Evolutionary conservation across 2,888 invertebrate species (phyloP).

Genomic region (Drosophila kuntzei): DNA sequence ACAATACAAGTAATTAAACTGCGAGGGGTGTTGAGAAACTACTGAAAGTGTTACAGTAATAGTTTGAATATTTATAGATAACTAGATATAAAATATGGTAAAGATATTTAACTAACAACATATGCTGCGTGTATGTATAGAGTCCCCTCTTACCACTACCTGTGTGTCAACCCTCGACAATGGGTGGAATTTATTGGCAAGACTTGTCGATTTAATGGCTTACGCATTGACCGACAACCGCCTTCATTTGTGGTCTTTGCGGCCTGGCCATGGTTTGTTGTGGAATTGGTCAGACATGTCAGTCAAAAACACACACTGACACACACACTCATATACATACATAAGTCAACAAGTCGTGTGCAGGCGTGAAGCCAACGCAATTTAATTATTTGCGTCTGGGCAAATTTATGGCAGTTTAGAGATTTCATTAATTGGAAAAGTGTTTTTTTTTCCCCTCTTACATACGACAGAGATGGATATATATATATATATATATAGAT

Average conservation of each 20-base stretch:
- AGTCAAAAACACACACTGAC: conserved; percentile 34
- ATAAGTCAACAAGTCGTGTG: conserved; percentile 70
- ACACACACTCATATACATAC: conserved; percentile 17
- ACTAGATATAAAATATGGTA: too few relatives aligned
- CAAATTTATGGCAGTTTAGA: conserved; percentile 83
- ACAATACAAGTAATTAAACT: too few relatives aligned
- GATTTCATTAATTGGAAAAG: conserved; percentile 85
- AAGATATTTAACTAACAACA: too few relatives aligned
- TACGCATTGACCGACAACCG: conserved; percentile 46
- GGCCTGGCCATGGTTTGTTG: conserved; percentile 38
- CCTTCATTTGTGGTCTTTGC: conserved; percentile 63
- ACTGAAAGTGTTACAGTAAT: too few relatives aligned
- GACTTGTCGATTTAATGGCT: conserved; percentile 47
- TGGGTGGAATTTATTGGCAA: conserved; percentile 8
- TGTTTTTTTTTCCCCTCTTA: conserved; percentile 53
- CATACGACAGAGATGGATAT: neutral
- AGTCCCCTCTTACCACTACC: neutral
- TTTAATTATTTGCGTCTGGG: conserved; percentile 79
- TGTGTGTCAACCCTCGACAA: neutral
- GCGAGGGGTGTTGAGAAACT: too few relatives aligned
- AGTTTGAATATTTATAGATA: too few relatives aligned
- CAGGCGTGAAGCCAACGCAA: conserved; percentile 62
- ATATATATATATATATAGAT: neutral
- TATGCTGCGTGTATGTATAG: neutral
- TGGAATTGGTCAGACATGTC: conserved; percentile 62